Evolutionary conservation across 2,113 vertebrate species (phyloP).

Genomic region (Protobothrops mucrosquamatus): DNA sequence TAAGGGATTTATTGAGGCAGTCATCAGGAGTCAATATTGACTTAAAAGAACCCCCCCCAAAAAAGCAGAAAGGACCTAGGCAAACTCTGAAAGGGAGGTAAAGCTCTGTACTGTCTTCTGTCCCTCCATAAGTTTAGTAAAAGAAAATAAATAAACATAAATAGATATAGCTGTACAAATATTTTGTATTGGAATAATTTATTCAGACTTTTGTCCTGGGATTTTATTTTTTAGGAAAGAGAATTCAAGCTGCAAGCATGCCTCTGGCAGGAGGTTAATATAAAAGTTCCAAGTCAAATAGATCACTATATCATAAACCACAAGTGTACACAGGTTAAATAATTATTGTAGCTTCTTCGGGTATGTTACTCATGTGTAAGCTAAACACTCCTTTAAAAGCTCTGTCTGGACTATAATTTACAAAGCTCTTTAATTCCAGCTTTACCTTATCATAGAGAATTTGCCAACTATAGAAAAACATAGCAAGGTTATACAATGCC

Average conservation of each 20-base stretch:
- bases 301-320: background rate
- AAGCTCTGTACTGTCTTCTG: background rate
- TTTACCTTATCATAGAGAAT: background rate
- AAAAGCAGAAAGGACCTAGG: background rate
- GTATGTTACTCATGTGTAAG: background rate
- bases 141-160: background rate
- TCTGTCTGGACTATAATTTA: background rate
- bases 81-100: background rate
- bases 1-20: background rate
- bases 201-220: background rate
- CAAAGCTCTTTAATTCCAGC: background rate
- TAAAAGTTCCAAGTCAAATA: background rate
- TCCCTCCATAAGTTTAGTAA: background rate
- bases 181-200: background rate
- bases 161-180: background rate
- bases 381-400: background rate
- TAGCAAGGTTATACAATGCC: background rate
- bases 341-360: background rate
- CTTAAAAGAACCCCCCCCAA: background rate
- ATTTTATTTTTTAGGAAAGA: slow-evolving; percentile 35
- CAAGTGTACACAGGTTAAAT: background rate
- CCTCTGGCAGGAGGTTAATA: slow-evolving; percentile 28
- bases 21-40: background rate
- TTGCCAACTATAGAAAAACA: background rate
- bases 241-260: slow-evolving; percentile 58